Evolutionary conservation across 2,797 vertebrate genomes (phyloP).

Genomic region (Catostomus latipinnis): DNA sequence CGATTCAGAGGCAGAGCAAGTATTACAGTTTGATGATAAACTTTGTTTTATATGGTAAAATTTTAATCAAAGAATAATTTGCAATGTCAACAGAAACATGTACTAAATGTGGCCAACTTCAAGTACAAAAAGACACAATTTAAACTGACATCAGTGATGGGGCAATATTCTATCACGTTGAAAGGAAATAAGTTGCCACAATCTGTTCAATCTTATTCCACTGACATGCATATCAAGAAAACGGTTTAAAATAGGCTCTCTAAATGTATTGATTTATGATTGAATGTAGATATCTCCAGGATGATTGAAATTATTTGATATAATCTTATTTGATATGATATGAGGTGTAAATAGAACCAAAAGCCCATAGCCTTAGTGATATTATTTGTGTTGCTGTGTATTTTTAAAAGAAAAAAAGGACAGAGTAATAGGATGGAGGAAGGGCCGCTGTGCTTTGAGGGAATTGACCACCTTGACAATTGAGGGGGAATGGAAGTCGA

Average conservation of each 20-base stretch:
- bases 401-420: constrained; percentile 46
- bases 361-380: constrained; percentile 18
- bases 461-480: constrained; percentile 57
- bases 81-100: no score
- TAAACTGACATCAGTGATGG: not conserved
- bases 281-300: constrained; percentile 25
- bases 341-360: constrained; percentile 8
- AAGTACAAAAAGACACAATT: not conserved
- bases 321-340: no score
- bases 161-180: not conserved
- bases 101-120: no score
- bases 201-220: not conserved
- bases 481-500: constrained; percentile 56
- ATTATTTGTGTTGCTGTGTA: constrained; percentile 9
- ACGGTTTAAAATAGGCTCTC: not conserved
- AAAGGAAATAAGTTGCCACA: not conserved
- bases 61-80: no score
- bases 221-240: constrained; percentile 7
- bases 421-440: constrained; percentile 45
- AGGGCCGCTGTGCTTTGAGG: constrained; percentile 37
- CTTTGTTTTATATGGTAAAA: no score
- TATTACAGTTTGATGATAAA: no score
- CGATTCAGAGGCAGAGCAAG: no score
- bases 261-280: constrained; percentile 18
- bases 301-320: constrained; percentile 19